A percentile compares a stretch with the other conserved stretches of the same genome.
These are phyloP conservation scores for Lepus timidus DNA, from an alignment of 2,113 vertebrate genomes.

Conservation along the genomic window DNA sequence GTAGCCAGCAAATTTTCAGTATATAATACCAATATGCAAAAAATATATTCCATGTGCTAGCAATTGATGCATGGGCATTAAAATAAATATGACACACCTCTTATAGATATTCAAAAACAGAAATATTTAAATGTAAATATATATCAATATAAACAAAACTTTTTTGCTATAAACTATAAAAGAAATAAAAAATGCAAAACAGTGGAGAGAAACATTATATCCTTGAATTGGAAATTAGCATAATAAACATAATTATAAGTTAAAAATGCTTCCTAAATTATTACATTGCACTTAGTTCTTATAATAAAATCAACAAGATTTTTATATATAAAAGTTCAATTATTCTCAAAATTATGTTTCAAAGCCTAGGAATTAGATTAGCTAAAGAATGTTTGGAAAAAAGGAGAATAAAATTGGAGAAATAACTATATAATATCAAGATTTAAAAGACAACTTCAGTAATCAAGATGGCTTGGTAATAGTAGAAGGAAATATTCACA, in stretches of 20 bases:
- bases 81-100: not conserved
- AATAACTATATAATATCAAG: not conserved
- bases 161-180: not conserved
- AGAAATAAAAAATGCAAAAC: not conserved
- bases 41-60: not conserved
- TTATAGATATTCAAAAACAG: not conserved
- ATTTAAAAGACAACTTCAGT: not conserved
- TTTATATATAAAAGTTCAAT: not conserved
- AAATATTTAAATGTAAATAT: not conserved
- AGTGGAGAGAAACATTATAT: not conserved
- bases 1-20: not conserved
- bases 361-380: not conserved
- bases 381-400: conserved; percentile 17
- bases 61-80: not conserved
- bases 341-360: conserved; percentile 10
- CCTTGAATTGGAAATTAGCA: not conserved
- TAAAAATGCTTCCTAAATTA: not conserved
- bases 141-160: not conserved
- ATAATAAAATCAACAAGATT: not conserved
- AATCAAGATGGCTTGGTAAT: not conserved
- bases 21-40: not conserved
- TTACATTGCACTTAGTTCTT: not conserved
- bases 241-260: not conserved
- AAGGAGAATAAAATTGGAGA: not conserved
- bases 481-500: not conserved